Evolutionary conservation across 2,797 vertebrate species (phyloP).

Genomic region (Chrosomus eos): DNA sequence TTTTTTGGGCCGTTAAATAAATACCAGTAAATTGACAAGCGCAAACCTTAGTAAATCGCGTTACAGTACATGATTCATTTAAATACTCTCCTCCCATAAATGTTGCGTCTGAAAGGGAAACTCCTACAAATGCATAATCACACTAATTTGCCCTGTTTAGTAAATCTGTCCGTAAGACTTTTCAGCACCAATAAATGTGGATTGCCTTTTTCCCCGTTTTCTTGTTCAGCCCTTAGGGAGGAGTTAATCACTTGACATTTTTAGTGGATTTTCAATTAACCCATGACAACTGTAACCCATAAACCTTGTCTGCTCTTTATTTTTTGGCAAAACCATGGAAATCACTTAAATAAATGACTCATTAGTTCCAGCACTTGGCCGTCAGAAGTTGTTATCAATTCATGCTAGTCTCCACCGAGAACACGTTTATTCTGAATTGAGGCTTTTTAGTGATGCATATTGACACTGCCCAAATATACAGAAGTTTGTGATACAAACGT

Average conservation of each 20-base stretch:
- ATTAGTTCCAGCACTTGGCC: conserved; percentile 77
- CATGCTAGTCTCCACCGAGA: conserved; percentile 67
- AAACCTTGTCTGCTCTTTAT: conserved; percentile 63
- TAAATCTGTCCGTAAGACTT: conserved; percentile 21
- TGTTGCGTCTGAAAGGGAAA: background rate
- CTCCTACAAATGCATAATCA: background rate
- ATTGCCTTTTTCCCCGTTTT: conserved; percentile 46
- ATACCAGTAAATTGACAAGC: background rate
- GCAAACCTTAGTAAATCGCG: background rate
- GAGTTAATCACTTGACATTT: conserved; percentile 77
- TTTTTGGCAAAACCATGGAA: conserved; percentile 67
- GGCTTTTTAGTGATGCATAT: conserved; percentile 66
- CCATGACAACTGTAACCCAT: conserved; percentile 74
- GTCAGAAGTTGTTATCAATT: conserved; percentile 76
- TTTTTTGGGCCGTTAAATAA: background rate
- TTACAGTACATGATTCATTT: background rate
- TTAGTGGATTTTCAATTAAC: conserved; percentile 78
- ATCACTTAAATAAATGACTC: conserved; percentile 75
- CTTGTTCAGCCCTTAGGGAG: conserved; percentile 58
- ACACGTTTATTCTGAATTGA: conserved; percentile 74
- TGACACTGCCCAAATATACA: conserved; percentile 49
- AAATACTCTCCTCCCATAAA: background rate
- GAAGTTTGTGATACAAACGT: conserved; percentile 41
- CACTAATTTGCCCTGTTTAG: background rate
- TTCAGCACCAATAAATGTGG: conserved; percentile 64